phyloP scores from a whole-genome alignment of 2,888 invertebrate genomes.

The Lissonota sp. region DNA sequence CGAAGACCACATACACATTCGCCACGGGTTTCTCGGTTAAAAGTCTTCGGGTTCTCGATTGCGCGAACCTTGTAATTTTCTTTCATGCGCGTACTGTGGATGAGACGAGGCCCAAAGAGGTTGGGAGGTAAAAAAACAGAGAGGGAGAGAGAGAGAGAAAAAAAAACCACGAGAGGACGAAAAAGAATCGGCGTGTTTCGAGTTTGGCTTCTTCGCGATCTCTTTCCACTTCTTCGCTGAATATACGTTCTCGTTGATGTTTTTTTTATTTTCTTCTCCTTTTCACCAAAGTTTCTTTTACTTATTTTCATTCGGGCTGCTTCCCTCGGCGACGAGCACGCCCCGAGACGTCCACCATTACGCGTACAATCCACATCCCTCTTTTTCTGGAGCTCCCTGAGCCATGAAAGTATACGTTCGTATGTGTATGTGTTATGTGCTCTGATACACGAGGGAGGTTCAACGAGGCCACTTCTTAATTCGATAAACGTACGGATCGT shows the following conservation, averaged over 20 bases:
- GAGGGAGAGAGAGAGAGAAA: background rate
- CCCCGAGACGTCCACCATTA: constrained; percentile 36
- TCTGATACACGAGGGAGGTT: constrained; percentile 43
- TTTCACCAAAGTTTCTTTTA: constrained; percentile 39
- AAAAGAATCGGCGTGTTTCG: constrained; percentile 44
- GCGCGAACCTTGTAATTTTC: constrained; percentile 70
- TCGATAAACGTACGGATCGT: constrained; percentile 75
- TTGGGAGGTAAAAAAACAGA: background rate
- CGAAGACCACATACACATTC: constrained; percentile 17
- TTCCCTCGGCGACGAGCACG: constrained; percentile 29
- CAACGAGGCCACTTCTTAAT: constrained; percentile 70
- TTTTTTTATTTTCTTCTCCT: constrained; percentile 5
- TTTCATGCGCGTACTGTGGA: constrained; percentile 43
- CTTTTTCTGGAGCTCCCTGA: constrained; percentile 8
- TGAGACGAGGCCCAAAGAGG: background rate
- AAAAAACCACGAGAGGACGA: background rate
- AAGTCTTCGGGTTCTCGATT: constrained; percentile 53
- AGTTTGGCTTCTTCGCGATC: constrained; percentile 22
- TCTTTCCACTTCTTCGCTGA: constrained; percentile 7
- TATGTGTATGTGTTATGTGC: background rate
- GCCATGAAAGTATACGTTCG: background rate
- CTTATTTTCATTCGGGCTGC: constrained; percentile 44
- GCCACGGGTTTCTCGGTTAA: constrained; percentile 48
- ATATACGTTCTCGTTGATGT: background rate
- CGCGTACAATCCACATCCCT: constrained; percentile 34